Conservation (phyloP, 2,113 vertebrate genomes). For the Perognathus longimembris region DNA sequence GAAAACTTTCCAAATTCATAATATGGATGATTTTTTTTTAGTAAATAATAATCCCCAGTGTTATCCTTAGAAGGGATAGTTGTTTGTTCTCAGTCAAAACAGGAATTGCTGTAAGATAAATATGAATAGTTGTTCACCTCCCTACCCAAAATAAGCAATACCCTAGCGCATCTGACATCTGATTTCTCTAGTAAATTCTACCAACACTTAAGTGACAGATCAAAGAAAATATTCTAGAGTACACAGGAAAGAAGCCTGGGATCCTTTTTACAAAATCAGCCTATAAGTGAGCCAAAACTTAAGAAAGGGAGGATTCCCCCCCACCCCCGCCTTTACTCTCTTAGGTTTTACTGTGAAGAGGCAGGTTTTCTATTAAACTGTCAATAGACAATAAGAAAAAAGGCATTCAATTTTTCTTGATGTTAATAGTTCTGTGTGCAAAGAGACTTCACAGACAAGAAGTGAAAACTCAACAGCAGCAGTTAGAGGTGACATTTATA, state of each 20-base stretch:
- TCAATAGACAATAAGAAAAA: neutral
- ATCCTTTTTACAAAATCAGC: neutral
- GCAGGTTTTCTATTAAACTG: neutral
- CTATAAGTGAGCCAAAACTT: neutral
- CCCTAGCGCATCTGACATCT: neutral
- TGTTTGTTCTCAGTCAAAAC: neutral
- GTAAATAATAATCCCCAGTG: slow-evolving; percentile 7
- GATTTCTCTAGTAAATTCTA: slow-evolving; percentile 36
- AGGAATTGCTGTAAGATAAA: neutral
- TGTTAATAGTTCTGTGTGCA: neutral
- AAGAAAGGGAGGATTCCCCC: too few relatives aligned
- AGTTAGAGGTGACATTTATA: neutral
- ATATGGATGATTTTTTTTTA: slow-evolving; percentile 41
- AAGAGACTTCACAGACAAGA: neutral
- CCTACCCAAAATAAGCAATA: slow-evolving; percentile 17
- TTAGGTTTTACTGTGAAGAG: neutral
- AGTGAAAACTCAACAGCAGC: neutral
- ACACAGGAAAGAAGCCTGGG: neutral
- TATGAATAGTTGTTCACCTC: neutral
- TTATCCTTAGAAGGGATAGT: neutral
- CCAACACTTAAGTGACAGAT: neutral
- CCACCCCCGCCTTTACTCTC: too few relatives aligned
- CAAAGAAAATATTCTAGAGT: neutral
- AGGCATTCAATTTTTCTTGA: neutral
- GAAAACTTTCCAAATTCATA: neutral